Evolutionary conservation across 2,797 vertebrate species (phyloP).

Genomic region (Myotis daubentonii): DNA sequence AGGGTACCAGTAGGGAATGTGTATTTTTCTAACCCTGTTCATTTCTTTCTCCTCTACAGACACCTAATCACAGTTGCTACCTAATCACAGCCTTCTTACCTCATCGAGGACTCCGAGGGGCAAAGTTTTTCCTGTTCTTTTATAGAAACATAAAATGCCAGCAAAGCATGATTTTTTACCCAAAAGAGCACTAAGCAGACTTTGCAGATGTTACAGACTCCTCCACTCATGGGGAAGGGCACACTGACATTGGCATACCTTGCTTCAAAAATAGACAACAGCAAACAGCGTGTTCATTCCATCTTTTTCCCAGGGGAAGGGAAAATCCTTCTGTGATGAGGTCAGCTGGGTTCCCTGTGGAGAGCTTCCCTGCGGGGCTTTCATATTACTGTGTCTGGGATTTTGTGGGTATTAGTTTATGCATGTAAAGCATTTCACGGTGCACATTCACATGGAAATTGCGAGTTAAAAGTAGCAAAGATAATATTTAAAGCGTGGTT

Average conservation of each 20-base stretch:
- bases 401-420: background rate
- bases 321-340: background rate
- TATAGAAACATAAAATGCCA: slow-evolving; percentile 68
- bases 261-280: background rate
- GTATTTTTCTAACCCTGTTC: background rate
- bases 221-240: background rate
- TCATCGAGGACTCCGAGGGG: background rate
- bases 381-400: background rate
- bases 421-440: background rate
- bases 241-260: background rate
- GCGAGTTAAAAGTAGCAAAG: background rate
- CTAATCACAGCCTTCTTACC: background rate
- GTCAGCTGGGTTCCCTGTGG: background rate
- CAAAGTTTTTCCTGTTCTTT: slow-evolving; percentile 34
- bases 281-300: background rate
- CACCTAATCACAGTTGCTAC: background rate
- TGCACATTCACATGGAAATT: background rate
- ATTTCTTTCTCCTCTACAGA: background rate
- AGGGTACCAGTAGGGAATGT: background rate
- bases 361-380: background rate
- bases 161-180: slow-evolving; percentile 48
- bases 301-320: background rate
- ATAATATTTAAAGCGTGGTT: background rate
- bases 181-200: background rate
- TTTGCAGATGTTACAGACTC: slow-evolving; percentile 23